phyloP scores from a whole-genome alignment of 2,797 vertebrate genomes.

The Eidolon dupreanum region DNA sequence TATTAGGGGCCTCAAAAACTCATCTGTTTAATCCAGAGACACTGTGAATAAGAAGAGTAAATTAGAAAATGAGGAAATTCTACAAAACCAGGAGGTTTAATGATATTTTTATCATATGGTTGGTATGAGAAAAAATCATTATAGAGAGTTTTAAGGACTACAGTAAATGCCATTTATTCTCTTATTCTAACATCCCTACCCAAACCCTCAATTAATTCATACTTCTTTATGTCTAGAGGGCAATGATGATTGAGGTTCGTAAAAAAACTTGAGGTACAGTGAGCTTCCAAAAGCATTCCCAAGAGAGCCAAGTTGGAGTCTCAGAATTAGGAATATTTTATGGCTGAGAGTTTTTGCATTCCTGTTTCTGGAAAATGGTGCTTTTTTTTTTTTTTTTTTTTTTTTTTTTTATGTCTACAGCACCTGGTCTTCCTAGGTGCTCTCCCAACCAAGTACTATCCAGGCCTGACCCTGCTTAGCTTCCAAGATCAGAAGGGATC shows the following conservation, averaged over 20 bases:
- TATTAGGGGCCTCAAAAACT: constrained; percentile 67
- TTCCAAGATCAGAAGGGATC: too few species aligned
- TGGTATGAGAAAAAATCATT: constrained; percentile 48
- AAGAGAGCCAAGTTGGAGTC: neutral
- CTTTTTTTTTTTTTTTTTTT: neutral
- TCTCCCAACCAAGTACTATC: too few species aligned
- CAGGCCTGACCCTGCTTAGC: too few species aligned
- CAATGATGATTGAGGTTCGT: neutral
- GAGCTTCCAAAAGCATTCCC: neutral
- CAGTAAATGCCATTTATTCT: neutral
- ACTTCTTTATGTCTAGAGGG: neutral
- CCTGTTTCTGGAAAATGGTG: neutral
- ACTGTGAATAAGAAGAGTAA: constrained; percentile 53
- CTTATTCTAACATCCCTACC: neutral
- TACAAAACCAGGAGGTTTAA: constrained; percentile 1
- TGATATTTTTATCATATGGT: constrained; percentile 43
- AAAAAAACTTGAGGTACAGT: neutral
- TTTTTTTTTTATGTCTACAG: too few species aligned
- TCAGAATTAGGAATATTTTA: constrained; percentile 9
- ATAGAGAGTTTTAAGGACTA: constrained; percentile 59
- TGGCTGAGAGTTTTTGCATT: neutral
- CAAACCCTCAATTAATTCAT: neutral
- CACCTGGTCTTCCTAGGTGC: too few species aligned
- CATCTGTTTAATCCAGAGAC: constrained; percentile 66
- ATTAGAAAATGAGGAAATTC: constrained; percentile 53